phyloP scores from a whole-genome alignment of 1,140 invertebrate species.

The Sarcophaga peregrina region DNA sequence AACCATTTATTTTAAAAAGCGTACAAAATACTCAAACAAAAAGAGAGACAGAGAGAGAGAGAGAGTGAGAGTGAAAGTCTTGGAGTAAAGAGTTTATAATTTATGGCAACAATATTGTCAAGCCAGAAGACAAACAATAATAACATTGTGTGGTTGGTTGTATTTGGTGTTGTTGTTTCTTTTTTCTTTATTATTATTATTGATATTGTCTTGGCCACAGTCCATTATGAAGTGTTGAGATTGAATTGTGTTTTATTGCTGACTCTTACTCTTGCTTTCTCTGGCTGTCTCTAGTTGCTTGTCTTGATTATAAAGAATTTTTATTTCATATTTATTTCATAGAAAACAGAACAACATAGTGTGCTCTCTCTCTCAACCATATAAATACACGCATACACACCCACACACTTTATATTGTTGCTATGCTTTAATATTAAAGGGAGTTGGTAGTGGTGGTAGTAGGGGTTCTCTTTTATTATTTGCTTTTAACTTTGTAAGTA shows the following conservation, averaged over 20 bases:
- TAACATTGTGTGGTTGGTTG: neutral
- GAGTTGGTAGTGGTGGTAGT: neutral
- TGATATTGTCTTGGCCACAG: slow-evolving; percentile 20
- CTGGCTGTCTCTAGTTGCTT: neutral
- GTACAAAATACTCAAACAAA: no score
- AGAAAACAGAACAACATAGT: no score
- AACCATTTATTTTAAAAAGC: no score
- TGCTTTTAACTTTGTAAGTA: neutral
- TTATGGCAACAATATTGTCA: neutral
- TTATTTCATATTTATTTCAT: slow-evolving; percentile 1
- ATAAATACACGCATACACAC: neutral
- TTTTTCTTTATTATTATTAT: neutral
- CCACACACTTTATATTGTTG: no score
- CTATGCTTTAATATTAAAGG: neutral
- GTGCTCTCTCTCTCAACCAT: neutral
- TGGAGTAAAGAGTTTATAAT: neutral
- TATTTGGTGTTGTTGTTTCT: no score
- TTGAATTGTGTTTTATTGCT: neutral
- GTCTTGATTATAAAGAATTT: no score
- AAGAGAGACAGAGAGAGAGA: no score
- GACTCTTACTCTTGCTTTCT: neutral
- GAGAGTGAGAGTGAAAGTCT: no score
- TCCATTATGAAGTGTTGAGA: slow-evolving; percentile 26
- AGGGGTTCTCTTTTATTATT: neutral
- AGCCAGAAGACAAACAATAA: neutral